Conservation (phyloP, 2,888 invertebrate species). For the Philonicus albiceps region DNA sequence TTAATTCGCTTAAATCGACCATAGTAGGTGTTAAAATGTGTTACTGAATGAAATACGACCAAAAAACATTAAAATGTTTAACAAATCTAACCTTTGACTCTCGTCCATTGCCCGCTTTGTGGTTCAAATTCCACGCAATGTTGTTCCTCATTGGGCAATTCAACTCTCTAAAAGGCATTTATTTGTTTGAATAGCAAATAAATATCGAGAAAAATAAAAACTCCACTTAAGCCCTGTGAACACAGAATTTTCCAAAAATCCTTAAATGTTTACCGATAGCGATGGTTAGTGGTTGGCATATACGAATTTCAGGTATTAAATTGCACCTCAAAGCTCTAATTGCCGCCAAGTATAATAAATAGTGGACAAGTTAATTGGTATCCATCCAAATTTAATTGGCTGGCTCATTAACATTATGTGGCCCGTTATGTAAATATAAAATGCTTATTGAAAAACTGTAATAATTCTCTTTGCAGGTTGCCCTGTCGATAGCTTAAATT, state of each 20-base stretch:
- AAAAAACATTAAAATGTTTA: no score
- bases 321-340: neutral
- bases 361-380: neutral
- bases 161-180: neutral
- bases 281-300: neutral
- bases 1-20: neutral
- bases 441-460: neutral
- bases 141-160: neutral
- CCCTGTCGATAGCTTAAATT: neutral
- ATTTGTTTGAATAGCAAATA: neutral
- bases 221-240: neutral
- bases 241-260: neutral
- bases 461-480: neutral
- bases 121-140: neutral
- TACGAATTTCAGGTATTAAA: neutral
- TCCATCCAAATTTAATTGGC: neutral
- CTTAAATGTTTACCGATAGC: neutral
- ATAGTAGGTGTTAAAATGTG: neutral
- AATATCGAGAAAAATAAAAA: neutral
- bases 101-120: neutral
- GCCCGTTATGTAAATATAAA: neutral
- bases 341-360: neutral
- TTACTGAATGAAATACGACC: no score
- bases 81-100: neutral
- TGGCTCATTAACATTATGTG: neutral